Base-by-base conservation (phyloP, 1,140 invertebrate genomes). In the Lepidurus apus region DNA sequence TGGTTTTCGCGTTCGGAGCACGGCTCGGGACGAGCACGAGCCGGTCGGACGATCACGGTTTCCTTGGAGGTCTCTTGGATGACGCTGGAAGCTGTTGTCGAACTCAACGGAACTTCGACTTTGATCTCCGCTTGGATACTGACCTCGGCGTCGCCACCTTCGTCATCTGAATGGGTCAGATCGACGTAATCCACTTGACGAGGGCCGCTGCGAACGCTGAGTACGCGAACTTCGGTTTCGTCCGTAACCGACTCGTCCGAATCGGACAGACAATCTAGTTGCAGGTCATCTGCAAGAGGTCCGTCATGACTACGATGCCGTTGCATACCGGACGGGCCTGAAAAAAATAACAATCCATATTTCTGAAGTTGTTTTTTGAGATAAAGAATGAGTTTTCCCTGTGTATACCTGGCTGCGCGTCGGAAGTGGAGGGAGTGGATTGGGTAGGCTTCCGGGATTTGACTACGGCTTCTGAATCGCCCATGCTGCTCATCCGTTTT, bases 241-340 rank as follows among this genome's bases (percentile, higher is more conserved):
- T 86, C 87, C 78, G 86, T 85, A n/a, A 75, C 78, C n/a, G 65
- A 73, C 3, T 79, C 73, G 11, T 13, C n/a, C 13, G 45, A 45
- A 42, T 82, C 82, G 13, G 83, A 91, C 0, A 90, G 87, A 91
- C 92, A 93, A 83, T 93, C 91, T 74, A 93, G 84, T 84, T 93
- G 92, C 45, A 93, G 85, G 85, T 93, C 92, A 4, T 92, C 91
- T n/a, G 92, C 91, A 26, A 89, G 88, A 78, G 91, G 86, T 13
- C 88, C 88, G 80, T 88, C 87, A 81, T 86, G 85, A 74, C 80
- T 9, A 45, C 45, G 42, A 24, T 42, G 42, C 42, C 73, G 45
- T 21, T 78, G 8, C 11, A 77, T n/a, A 43, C 79, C 74, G 21
- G 74, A 81, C 73, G 79, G 80, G 26, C 80, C 77, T 42, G 73